Base-by-base conservation (phyloP, 2,797 vertebrate genomes). In the Gephyroberyx darwinii region DNA sequence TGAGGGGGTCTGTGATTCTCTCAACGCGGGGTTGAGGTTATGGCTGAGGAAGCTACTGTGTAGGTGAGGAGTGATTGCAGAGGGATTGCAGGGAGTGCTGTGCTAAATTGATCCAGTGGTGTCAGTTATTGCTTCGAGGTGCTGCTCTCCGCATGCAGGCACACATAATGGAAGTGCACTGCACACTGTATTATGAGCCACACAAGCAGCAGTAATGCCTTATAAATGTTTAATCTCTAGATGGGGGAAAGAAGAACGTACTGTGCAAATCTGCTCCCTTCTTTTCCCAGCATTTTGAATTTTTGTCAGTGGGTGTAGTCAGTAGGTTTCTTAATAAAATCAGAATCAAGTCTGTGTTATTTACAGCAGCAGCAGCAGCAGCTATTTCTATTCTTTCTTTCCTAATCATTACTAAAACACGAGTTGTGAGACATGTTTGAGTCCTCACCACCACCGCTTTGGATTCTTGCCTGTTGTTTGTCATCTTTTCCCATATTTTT, bases 71-170 rank as follows among this genome's bases (percentile, higher is more conserved):
- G 82, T 81, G 82, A 88, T 81, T 88, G 83, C 74, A 56, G 78
- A 73, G 86, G 85, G 85, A 83, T 80, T 63, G 58, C 52, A 64
- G 81, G 77, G 83, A 84, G 76, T 19, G 10, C 73, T 81, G 78
- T 17, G 64, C 71, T 84, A 86, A 88, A 91, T 87, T 86, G 86
- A 92, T 92, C 77, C 58, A 64, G 71, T 75, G 22, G 77, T 72
- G 76, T 81, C 84, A 64, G 81, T 87, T 87, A 83, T 87, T 88
- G 82, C 86, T 89, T 31, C 6, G 77, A 81, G 89, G 83, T 71
- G 85, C 70, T 75, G 80, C 77, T 77, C 77, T 69, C 71, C 6
- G 22, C 45, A 54, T 72, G 84, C 80, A 78, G 80, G 69, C 82
- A 72, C 85, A 82, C 79, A 80, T 80, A 82, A 85, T 67, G 71